Percentiles rank a stretch among this genome's conserved stretches.
phyloP scores from a whole-genome alignment of 2,797 vertebrate genomes.

The Lacerta viridis region DNA sequence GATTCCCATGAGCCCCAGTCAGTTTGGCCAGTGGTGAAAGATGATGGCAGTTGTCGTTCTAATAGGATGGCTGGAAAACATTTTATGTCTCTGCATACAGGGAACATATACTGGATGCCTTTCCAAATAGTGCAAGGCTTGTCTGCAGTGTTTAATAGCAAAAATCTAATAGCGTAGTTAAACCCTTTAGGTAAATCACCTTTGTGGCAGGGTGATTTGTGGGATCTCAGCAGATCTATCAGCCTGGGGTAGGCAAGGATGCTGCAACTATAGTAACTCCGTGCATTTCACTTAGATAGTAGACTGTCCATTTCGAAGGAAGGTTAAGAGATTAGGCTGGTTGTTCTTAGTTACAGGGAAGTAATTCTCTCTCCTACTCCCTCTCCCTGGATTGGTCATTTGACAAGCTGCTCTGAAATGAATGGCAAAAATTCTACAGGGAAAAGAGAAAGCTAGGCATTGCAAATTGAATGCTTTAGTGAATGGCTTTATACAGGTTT shows the following conservation, averaged over 20 bases:
- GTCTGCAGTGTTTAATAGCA: neutral
- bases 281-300: neutral
- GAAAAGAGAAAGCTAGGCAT: neutral
- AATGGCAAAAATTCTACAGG: neutral
- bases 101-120: neutral
- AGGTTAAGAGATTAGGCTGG: neutral
- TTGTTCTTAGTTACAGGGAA: neutral
- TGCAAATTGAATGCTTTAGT: slow-evolving; percentile 23
- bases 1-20: neutral
- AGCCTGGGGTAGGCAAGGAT: neutral
- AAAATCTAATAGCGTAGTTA: neutral
- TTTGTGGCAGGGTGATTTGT: neutral
- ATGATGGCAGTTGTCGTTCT: neutral
- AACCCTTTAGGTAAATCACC: neutral
- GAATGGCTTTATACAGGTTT: slow-evolving; percentile 38
- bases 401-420: neutral
- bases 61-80: neutral
- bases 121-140: neutral
- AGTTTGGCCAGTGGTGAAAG: neutral
- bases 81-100: neutral
- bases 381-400: neutral
- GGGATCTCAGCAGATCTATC: neutral
- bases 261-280: neutral
- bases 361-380: neutral
- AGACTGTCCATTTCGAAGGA: neutral